Base-by-base conservation (phyloP, 1,140 invertebrate genomes). In the Lysiphlebus fabarum region DNA sequence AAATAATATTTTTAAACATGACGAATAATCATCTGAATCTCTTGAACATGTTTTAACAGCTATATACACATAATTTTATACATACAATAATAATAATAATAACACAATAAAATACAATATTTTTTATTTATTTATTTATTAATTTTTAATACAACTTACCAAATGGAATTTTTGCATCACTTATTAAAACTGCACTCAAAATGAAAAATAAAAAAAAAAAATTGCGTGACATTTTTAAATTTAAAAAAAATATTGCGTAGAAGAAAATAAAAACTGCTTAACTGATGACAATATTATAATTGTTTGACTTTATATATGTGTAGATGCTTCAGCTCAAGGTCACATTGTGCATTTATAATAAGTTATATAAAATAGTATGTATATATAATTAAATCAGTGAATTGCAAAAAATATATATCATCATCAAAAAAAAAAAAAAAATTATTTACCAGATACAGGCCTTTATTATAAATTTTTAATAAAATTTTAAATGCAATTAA, bases 281-380 rank as follows among this genome's bases (percentile, higher is more conserved):
- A 62, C 59, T 70, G 65, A 64, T 65, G 67, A 64, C 56, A 62
- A 65, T 73, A 73, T 76, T 70, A 67, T 69, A 64, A 56, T 72
- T 70, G 17, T 26, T 26, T 70, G 74, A 60, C 53, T 77, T 78
- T 79, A 78, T 79, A 79, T 79, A n/a, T n/a, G n/a, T n/a, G n/a
- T n/a, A 79, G 72, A 74, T 74, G 73, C 66, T 62, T 67, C 62
- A 60, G 62, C 34, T 70, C 76, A 79, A 79, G 77, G 77, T 77
- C 76, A 78, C 17, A 26, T 26, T n/a, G n/a, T n/a, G n/a, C n/a
- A n/a, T n/a, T n/a, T n/a, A n/a, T n/a, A n/a, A n/a, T n/a, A n/a
- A n/a, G n/a, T n/a, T n/a, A n/a, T n/a, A n/a, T n/a, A n/a, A n/a
- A n/a, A n/a, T n/a, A n/a, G n/a, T n/a, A n/a, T n/a, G n/a, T n/a